Percentiles rank a stretch among this genome's conserved stretches.
phyloP scores from a whole-genome alignment of 2,888 invertebrate species.

The Drosophila mayaguana region DNA sequence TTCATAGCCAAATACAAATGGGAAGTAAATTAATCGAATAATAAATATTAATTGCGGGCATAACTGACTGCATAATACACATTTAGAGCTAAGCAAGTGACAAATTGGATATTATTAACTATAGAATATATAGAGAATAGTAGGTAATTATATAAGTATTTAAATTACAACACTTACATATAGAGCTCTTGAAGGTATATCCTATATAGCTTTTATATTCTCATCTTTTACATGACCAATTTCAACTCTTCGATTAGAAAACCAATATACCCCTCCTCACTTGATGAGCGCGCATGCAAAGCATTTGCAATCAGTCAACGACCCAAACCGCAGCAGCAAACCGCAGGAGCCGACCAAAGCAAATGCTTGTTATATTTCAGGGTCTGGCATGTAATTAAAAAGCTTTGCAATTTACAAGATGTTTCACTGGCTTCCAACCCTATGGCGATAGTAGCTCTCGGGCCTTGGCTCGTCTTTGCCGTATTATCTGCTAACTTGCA shows the following conservation, averaged over 20 bases:
- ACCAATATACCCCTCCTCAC: neutral
- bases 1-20: neutral
- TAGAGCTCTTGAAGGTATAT: too few species aligned
- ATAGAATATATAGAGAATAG: too few species aligned
- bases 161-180: too few species aligned
- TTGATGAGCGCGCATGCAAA: neutral
- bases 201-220: neutral
- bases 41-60: neutral
- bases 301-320: conserved; percentile 17
- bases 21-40: neutral
- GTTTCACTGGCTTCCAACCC: neutral
- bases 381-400: conserved; percentile 45
- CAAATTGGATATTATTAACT: too few species aligned
- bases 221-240: neutral
- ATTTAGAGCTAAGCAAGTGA: too few species aligned
- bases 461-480: conserved; percentile 1
- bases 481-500: neutral
- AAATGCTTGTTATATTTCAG: conserved; percentile 22
- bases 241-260: neutral
- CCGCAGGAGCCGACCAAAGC: conserved; percentile 3
- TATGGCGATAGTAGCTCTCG: neutral
- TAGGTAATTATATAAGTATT: too few species aligned
- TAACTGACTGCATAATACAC: too few species aligned
- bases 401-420: conserved; percentile 24
- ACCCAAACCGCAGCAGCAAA: conserved; percentile 31